phyloP scores from a whole-genome alignment of 2,113 vertebrate genomes.

The Psammodynastes pulverulentus region DNA sequence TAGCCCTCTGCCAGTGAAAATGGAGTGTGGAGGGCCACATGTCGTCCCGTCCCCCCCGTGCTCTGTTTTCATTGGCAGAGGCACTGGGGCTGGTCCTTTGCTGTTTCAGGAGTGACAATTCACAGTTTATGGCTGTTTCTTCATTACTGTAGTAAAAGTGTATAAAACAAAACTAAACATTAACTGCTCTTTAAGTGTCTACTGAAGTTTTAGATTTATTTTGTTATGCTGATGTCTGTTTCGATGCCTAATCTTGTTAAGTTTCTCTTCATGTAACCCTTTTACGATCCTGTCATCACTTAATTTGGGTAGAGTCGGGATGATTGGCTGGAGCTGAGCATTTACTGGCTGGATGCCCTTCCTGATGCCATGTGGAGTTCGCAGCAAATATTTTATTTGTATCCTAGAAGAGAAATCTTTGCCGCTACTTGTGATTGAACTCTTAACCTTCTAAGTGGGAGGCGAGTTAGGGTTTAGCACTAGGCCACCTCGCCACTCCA shows the following conservation, averaged over 20 bases:
- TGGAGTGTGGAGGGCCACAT: too few relatives aligned
- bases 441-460: background rate
- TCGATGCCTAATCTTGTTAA: background rate
- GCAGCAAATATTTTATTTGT: background rate
- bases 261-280: background rate
- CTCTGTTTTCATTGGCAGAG: too few relatives aligned
- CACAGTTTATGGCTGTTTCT: background rate
- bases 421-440: background rate
- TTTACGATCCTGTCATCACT: background rate
- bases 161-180: background rate
- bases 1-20: too few relatives aligned
- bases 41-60: too few relatives aligned
- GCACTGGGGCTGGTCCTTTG: too few relatives aligned
- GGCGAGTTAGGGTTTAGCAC: background rate
- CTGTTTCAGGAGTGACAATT: background rate
- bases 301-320: background rate
- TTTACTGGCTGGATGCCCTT: background rate
- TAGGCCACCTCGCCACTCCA: background rate
- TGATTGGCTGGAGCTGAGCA: background rate
- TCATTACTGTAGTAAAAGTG: background rate
- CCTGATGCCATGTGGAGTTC: background rate
- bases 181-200: background rate
- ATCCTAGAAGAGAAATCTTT: background rate
- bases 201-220: background rate
- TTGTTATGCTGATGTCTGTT: background rate